phyloP scores from a whole-genome alignment of 2,797 vertebrate genomes.

The Echiichthys vipera region DNA sequence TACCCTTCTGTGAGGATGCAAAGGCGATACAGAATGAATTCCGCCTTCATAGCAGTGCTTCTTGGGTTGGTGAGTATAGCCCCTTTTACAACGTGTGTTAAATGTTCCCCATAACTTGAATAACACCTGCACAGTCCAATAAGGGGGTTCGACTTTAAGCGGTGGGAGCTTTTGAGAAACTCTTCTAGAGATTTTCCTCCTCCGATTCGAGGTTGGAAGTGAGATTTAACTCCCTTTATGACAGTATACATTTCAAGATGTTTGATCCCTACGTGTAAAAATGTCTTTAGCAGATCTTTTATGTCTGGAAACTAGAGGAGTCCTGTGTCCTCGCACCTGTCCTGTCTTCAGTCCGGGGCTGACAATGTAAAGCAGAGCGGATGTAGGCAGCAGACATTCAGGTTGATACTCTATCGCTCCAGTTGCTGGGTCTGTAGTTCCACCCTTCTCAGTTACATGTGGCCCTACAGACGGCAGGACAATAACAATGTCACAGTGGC shows the following conservation, averaged over 20 bases:
- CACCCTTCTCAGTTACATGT: constrained; percentile 78
- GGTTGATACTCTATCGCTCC: constrained; percentile 64
- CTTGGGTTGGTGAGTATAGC: constrained; percentile 81
- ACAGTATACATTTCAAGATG: not conserved
- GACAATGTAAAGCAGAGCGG: constrained; percentile 26
- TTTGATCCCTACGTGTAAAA: not conserved
- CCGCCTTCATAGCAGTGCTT: constrained; percentile 67
- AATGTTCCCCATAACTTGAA: constrained; percentile 4
- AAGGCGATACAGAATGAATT: constrained; percentile 66
- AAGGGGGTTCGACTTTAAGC: not conserved
- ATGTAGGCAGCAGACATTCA: constrained; percentile 58
- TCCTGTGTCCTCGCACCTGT: constrained; percentile 62
- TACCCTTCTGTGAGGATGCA: constrained; percentile 41
- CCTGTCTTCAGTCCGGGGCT: constrained; percentile 5
- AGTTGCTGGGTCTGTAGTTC: constrained; percentile 64
- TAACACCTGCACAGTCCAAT: constrained; percentile 22
- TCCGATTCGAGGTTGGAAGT: no score
- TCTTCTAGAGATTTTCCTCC: not conserved
- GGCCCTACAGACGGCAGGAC: constrained; percentile 51
- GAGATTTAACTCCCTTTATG: not conserved
- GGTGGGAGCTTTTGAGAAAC: not conserved
- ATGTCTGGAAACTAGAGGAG: not conserved
- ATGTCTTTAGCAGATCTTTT: not conserved
- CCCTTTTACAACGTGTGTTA: constrained; percentile 3
- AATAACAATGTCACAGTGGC: constrained; percentile 57